Conservation (phyloP, 2,888 invertebrate genomes). For the Macrophya annulata region DNA sequence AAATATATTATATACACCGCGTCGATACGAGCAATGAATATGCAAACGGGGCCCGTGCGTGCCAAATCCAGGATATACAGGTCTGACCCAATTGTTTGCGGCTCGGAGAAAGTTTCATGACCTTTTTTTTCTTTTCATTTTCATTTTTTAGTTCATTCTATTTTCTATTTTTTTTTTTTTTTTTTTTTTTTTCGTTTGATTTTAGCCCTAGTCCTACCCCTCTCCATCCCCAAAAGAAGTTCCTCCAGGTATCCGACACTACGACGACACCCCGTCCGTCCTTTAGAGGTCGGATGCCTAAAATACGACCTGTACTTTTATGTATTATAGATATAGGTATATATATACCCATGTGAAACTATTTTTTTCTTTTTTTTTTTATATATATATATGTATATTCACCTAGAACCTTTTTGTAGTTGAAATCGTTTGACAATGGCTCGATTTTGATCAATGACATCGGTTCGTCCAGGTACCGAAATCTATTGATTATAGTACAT, state of each 20-base stretch:
- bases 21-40: conserved; percentile 52
- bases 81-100: conserved; percentile 49
- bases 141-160: background rate
- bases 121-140: background rate
- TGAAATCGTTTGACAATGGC: conserved; percentile 45
- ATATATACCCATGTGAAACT: conserved; percentile 1
- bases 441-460: conserved; percentile 55
- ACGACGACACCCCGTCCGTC: conserved; percentile 10
- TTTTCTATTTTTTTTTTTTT: conserved; percentile 12
- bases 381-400: too few species aligned
- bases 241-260: conserved; percentile 1
- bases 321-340: background rate
- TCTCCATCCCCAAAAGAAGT: background rate
- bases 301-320: conserved; percentile 47
- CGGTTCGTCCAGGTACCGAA: conserved; percentile 48
- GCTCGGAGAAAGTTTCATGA: conserved; percentile 32
- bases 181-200: too few species aligned
- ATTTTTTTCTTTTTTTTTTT: background rate
- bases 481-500: conserved; percentile 41
- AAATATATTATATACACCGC: conserved; percentile 4
- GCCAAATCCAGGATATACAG: conserved; percentile 51
- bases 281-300: conserved; percentile 28
- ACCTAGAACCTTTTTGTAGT: conserved; percentile 49
- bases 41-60: conserved; percentile 52
- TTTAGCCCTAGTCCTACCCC: too few species aligned